Evolutionary conservation across 2,797 vertebrate species (phyloP).

Genomic region (Sebastes reedi): DNA sequence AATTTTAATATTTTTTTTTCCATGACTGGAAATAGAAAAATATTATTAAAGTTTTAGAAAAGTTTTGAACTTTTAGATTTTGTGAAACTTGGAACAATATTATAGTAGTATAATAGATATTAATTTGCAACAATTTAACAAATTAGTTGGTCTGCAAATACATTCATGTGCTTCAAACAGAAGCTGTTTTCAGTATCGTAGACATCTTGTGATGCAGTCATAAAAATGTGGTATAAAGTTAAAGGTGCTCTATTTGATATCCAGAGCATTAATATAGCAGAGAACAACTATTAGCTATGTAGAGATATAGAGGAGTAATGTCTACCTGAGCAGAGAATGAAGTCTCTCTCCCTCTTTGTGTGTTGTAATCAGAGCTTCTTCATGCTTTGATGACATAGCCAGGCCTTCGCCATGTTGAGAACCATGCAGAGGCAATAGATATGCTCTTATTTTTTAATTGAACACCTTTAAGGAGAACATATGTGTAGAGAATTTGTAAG

Average conservation of each 20-base stretch:
- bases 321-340: neutral
- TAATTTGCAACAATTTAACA: neutral
- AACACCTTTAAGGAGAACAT: neutral
- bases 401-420: neutral
- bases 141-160: neutral
- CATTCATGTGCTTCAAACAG: neutral
- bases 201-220: neutral
- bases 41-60: neutral
- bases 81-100: neutral
- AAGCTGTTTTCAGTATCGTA: conserved; percentile 6
- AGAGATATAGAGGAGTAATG: neutral
- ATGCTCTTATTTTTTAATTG: neutral
- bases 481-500: neutral
- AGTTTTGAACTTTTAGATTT: neutral
- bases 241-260: too few species aligned
- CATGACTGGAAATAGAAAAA: neutral
- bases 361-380: neutral
- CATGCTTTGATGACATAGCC: neutral
- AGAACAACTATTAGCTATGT: neutral
- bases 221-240: neutral
- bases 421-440: neutral
- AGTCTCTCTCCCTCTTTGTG: neutral
- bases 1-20: neutral
- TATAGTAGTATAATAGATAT: neutral
- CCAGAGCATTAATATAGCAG: neutral